Evolutionary conservation across 2,888 invertebrate species (phyloP).

Genomic region (Hirudinaria manillensis): DNA sequence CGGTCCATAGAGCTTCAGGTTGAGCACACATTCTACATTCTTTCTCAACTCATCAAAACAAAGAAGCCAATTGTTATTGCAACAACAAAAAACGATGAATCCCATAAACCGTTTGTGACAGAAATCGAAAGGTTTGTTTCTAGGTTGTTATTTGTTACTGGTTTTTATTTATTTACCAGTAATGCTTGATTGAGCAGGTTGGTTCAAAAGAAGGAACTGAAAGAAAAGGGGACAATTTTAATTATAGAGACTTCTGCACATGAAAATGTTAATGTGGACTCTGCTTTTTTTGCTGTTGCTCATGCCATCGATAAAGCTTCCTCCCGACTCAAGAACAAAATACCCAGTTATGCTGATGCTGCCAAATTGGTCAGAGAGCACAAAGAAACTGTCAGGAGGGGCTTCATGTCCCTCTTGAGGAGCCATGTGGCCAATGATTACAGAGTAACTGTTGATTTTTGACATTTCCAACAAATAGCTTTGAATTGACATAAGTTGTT

Average conservation of each 20-base stretch:
- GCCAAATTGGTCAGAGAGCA: constrained; percentile 68
- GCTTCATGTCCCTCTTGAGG: constrained; percentile 77
- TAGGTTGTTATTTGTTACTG: constrained; percentile 43
- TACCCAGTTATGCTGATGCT: constrained; percentile 72
- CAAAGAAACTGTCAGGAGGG: constrained; percentile 81
- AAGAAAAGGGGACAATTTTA: constrained; percentile 60
- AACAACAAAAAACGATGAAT: constrained; percentile 91
- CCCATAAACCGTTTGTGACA: constrained; percentile 64
- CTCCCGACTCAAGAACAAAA: constrained; percentile 63
- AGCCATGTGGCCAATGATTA: constrained; percentile 68
- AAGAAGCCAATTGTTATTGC: constrained; percentile 91
- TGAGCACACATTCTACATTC: constrained; percentile 67
- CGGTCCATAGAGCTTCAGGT: constrained; percentile 75
- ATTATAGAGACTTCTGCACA: constrained; percentile 90
- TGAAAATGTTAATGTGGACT: constrained; percentile 89
- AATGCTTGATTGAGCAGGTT: not conserved
- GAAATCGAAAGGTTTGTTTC: constrained; percentile 80
- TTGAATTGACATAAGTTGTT: not conserved
- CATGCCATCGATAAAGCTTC: constrained; percentile 87
- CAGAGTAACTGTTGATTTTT: not conserved
- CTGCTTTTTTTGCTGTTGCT: constrained; percentile 76
- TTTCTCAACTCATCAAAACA: constrained; percentile 78
- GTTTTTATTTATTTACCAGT: not conserved
- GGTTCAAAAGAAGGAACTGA: constrained; percentile 71
- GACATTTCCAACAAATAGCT: not conserved